Evolutionary conservation across 2,888 invertebrate species (phyloP), one percentile per base, ranked within the genome.

Genomic region (Andrena bucephala): DNA sequence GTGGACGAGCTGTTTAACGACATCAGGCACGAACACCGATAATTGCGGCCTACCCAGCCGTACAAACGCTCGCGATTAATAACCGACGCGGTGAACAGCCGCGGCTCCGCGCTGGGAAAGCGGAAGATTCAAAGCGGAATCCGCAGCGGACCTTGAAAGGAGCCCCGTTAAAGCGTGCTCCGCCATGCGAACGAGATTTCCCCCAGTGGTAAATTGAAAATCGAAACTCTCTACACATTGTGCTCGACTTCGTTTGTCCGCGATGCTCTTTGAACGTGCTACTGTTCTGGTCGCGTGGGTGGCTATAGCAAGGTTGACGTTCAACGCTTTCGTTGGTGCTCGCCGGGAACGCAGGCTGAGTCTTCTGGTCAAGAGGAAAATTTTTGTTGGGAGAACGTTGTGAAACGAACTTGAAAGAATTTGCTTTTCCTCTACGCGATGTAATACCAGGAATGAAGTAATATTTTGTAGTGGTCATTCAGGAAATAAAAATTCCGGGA

Each of bases 51-150:
- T 27, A 65, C 63, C 70, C 60, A 71, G 59, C 36, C 71, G 54
- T 79, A 72, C 74, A 73, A 81, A 81, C 52, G 29, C 6, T 36
- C 52, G 52, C 33, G 75, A 86, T 84, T 86, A 81, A 81, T 84
- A 79, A 63, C 42, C 65, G 68, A 72, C 62, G 66, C 42, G 33
- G 36, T 50, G 42, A 52, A 71, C 73, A 52, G 57, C n/a, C 60
- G 59, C 27, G 65, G 33, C 66, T 81, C 48, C n/a, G 8, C 54
- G 48, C 29, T 81, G 76, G 57, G 57, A 76, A 84, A 85, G 60
- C 76, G 78, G 84, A 85, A 77, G 72, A 62, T 52, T 62, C 63
- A 52, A 29, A 29, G n/a, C 36, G 74, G 65, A 68, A 74, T 81
- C 63, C 42, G 36, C 59, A 83, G 72, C 68, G 36, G 52, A 36